phyloP scores from a whole-genome alignment of 2,797 vertebrate species.

The Etheostoma nigrum region DNA sequence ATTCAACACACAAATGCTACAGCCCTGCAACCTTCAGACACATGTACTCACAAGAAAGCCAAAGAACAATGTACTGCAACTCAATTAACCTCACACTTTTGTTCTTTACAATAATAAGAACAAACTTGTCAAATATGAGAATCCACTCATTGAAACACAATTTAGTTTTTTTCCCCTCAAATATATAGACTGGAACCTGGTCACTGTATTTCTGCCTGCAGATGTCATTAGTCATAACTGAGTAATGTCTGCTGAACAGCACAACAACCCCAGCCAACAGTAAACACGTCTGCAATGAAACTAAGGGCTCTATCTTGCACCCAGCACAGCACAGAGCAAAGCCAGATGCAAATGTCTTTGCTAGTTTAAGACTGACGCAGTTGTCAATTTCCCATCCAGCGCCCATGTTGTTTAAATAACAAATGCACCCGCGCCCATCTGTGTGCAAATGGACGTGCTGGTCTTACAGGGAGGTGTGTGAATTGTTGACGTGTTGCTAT shows the following conservation, averaged over 20 bases:
- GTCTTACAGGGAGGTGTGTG: too few species aligned
- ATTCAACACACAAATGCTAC: not conserved
- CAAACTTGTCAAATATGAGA: not conserved
- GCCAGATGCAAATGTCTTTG: too few species aligned
- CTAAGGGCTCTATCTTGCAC: too few species aligned
- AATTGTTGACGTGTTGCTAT: too few species aligned
- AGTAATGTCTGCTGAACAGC: not conserved
- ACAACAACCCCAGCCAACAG: not conserved
- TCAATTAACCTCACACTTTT: not conserved
- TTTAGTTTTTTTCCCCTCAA: not conserved
- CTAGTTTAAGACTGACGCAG: too few species aligned
- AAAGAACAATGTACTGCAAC: not conserved
- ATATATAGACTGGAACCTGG: not conserved
- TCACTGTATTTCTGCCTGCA: slow-evolving; percentile 13
- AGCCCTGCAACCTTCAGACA: not conserved
- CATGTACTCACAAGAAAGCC: not conserved
- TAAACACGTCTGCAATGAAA: not conserved
- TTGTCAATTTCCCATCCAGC: too few species aligned
- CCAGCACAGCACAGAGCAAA: too few species aligned
- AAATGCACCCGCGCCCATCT: too few species aligned
- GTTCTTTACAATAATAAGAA: not conserved
- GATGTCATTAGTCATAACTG: slow-evolving; percentile 24
- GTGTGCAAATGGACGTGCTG: too few species aligned
- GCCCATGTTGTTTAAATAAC: too few species aligned
- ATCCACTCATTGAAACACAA: not conserved